Conservation (phyloP, 1,140 invertebrate genomes). For the Cydia splendana region DNA sequence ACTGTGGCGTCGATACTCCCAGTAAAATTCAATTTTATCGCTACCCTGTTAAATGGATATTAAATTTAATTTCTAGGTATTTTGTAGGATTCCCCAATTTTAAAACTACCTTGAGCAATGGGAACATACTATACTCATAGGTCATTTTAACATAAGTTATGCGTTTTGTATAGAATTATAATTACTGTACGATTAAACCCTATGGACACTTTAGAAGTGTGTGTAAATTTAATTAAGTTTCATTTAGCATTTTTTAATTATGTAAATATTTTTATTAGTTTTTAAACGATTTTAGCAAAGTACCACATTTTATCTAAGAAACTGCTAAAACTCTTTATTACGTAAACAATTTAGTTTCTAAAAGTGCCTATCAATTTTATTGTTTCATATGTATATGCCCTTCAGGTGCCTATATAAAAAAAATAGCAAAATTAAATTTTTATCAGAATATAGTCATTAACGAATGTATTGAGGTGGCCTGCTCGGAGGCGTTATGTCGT, state of each 20-base stretch:
- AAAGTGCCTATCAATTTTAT: slow-evolving; percentile 47
- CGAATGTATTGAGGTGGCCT: background rate
- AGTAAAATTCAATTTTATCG: background rate
- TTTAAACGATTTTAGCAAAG: slow-evolving; percentile 45
- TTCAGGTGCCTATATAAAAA: slow-evolving; percentile 38
- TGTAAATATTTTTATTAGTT: slow-evolving; percentile 52
- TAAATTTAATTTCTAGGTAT: background rate
- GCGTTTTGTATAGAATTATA: slow-evolving; percentile 44
- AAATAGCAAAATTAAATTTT: slow-evolving; percentile 2
- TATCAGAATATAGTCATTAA: background rate
- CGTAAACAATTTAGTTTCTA: slow-evolving; percentile 45
- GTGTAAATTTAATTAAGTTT: slow-evolving; percentile 63
- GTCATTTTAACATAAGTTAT: slow-evolving; percentile 42
- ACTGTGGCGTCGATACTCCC: background rate
- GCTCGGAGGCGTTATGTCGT: slow-evolving; percentile 4
- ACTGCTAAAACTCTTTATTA: slow-evolving; percentile 39
- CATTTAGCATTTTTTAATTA: slow-evolving; percentile 42
- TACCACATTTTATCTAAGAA: slow-evolving; percentile 43
- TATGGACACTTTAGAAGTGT: slow-evolving; percentile 62
- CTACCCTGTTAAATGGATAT: slow-evolving; percentile 3
- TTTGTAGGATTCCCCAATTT: slow-evolving; percentile 3
- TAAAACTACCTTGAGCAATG: slow-evolving; percentile 18
- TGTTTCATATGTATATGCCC: slow-evolving; percentile 36
- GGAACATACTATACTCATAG: slow-evolving; percentile 40
- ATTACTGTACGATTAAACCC: slow-evolving; percentile 49